Evolutionary conservation across 1,140 invertebrate genomes (phyloP), one percentile per base, ranked within the genome.

Genomic region (Trigoniulus corallinus): DNA sequence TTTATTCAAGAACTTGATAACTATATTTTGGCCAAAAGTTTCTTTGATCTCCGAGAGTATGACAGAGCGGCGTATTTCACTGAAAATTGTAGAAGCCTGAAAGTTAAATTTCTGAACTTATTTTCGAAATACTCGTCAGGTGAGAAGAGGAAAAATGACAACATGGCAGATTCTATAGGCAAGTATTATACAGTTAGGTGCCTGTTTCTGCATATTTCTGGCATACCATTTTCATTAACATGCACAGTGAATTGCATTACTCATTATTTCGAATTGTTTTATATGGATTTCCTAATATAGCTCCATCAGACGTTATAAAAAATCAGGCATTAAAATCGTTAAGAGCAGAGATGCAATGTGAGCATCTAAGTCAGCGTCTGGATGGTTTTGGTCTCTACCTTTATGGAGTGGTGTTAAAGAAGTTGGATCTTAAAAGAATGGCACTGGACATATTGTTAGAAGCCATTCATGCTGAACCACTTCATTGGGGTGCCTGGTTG

Each of bases 1-100:
- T 66, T 50, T 37, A 60, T 42, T 58, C 58, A 86, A 61, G 75
- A 76, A 63, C 54, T 51, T 47, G 80, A 85, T 59, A 67, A 72
- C 7, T 94, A 88, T 61, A 72, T 76, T 24, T 62, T 93, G 50
- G 84, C 87, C 0, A 91, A 88, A 66, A 82, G 80, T 57, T 92
- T 89, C 62, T 95, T 93, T 65, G 88, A 95, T 68, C 69, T 84
- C 15, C 82, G 87, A 59, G 91, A 96, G 67, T 96, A 91, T 66
- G 84, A 91, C 57, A 74, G 91, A 62, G 85, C 86, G 53, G 83
- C 88, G 0, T 81, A 81, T 72, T 88, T 89, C 59, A 71, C 86
- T 12, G 74, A 81, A 57, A 73, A 80, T 29, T 83, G 79, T 56
- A 68, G 63, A 48, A 75, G 71, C 62, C 62, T 75, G n/a, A 77